Evolutionary conservation across 2,888 invertebrate genomes (phyloP).

Genomic region (Leucophenga maculata): DNA sequence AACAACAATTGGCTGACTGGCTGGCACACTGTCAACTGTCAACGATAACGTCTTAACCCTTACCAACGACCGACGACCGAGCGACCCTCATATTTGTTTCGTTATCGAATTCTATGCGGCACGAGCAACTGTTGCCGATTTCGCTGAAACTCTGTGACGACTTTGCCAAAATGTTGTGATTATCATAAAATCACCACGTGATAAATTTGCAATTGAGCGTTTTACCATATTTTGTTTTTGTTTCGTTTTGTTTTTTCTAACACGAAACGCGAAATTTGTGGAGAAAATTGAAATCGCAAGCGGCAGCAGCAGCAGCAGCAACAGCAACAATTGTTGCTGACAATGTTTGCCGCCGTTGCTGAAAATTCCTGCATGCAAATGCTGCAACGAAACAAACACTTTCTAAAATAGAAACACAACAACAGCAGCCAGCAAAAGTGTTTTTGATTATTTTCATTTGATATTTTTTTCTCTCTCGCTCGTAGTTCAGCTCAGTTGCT

Average conservation of each 20-base stretch:
- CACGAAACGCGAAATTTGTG: constrained; percentile 12
- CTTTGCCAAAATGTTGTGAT: constrained; percentile 30
- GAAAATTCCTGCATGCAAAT: constrained; percentile 33
- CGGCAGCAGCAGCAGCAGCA: constrained; percentile 33
- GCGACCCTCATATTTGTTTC: constrained; percentile 54
- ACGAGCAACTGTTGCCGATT: constrained; percentile 1
- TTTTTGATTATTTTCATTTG: constrained; percentile 16
- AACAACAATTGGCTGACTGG: constrained; percentile 10
- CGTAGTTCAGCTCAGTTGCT: not conserved
- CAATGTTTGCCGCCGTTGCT: too few relatives aligned
- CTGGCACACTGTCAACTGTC: constrained; percentile 22
- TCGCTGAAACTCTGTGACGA: not conserved
- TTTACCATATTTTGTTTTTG: not conserved
- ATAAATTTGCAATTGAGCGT: constrained; percentile 37
- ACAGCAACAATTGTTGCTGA: constrained; percentile 33
- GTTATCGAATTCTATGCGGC: constrained; percentile 18
- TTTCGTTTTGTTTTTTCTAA: too few relatives aligned
- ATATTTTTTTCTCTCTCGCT: not conserved
- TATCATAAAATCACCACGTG: constrained; percentile 61
- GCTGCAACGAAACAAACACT: constrained; percentile 21
- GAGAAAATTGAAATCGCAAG: constrained; percentile 36
- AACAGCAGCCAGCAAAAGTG: constrained; percentile 10
- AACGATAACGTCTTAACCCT: constrained; percentile 28
- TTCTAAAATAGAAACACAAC: constrained; percentile 11
- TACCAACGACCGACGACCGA: not conserved